Conservation (phyloP, 2,888 invertebrate species). For the Stenotaenia linearis region DNA sequence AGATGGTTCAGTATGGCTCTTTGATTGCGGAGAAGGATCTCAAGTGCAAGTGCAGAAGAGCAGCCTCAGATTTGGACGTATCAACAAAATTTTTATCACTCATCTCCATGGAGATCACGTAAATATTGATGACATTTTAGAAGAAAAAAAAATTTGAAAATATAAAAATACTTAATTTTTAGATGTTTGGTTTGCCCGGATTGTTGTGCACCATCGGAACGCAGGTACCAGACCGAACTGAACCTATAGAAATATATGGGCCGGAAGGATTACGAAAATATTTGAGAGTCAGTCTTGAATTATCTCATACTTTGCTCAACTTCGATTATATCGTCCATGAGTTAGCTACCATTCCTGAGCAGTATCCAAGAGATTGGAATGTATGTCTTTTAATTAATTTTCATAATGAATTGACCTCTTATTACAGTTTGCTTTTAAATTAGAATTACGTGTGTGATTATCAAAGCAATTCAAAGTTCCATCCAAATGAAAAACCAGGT, state of each 20-base stretch:
- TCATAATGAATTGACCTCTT: background rate
- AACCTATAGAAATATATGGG: slow-evolving; percentile 47
- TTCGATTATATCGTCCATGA: slow-evolving; percentile 47
- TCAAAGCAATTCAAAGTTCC: slow-evolving; percentile 37
- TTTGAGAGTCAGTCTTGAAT: slow-evolving; percentile 43
- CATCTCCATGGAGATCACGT: slow-evolving; percentile 53
- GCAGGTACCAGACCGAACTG: slow-evolving; percentile 40
- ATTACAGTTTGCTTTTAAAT: background rate
- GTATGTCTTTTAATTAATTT: slow-evolving; percentile 1
- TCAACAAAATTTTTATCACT: slow-evolving; percentile 49
- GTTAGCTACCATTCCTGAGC: slow-evolving; percentile 42
- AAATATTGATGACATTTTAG: no score
- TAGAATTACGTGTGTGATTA: slow-evolving; percentile 28
- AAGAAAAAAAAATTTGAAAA: no score
- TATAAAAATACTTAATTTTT: slow-evolving; percentile 28
- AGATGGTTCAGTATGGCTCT: slow-evolving; percentile 49
- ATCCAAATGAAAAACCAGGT: slow-evolving; percentile 45
- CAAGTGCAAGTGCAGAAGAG: slow-evolving; percentile 49
- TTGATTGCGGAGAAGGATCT: slow-evolving; percentile 52
- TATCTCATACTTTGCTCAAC: slow-evolving; percentile 45
- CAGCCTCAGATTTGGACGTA: slow-evolving; percentile 43
- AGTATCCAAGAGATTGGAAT: slow-evolving; percentile 41
- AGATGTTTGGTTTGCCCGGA: slow-evolving; percentile 50
- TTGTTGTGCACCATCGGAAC: slow-evolving; percentile 48
- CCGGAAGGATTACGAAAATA: slow-evolving; percentile 47